A percentile compares a stretch with the other conserved stretches of the same genome.
These are phyloP conservation scores for Nemapogon koenigi DNA, from an alignment of 2,888 invertebrate genomes.

Conservation along the genomic window DNA sequence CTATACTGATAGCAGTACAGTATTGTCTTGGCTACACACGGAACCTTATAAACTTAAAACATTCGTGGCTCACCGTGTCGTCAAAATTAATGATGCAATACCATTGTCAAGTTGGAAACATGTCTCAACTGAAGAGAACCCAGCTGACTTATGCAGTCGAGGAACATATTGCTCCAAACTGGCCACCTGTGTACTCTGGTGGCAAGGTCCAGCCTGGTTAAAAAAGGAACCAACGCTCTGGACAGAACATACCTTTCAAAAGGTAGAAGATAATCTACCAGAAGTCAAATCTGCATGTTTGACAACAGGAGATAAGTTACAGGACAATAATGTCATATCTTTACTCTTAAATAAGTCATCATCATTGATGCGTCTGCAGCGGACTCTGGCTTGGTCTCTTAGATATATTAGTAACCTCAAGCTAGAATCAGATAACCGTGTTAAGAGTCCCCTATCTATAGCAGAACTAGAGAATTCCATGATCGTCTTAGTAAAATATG, in stretches of 20 bases:
- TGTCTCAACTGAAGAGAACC: background rate
- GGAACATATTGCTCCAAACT: background rate
- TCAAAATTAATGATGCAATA: no score
- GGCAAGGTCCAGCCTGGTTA: background rate
- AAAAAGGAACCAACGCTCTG: background rate
- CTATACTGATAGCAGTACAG: constrained; percentile 1
- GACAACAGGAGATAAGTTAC: no score
- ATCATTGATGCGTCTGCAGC: no score
- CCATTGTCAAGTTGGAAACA: no score
- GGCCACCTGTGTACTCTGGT: background rate
- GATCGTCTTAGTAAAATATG: background rate
- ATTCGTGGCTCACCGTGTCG: no score
- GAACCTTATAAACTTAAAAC: no score
- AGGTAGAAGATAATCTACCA: background rate
- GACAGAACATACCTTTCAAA: background rate
- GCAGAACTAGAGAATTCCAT: constrained; percentile 1
- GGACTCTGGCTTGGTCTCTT: background rate
- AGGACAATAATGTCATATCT: no score
- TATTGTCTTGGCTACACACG: constrained; percentile 1
- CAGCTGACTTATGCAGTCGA: background rate
- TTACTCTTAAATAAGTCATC: no score
- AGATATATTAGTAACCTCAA: constrained; percentile 1
- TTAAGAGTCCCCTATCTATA: background rate
- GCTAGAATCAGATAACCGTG: background rate
- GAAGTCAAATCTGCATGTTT: constrained; percentile 1